Evolutionary conservation across 2,888 invertebrate species (phyloP), one percentile per base, ranked within the genome.

Genomic region (Tetragonula carbonaria): DNA sequence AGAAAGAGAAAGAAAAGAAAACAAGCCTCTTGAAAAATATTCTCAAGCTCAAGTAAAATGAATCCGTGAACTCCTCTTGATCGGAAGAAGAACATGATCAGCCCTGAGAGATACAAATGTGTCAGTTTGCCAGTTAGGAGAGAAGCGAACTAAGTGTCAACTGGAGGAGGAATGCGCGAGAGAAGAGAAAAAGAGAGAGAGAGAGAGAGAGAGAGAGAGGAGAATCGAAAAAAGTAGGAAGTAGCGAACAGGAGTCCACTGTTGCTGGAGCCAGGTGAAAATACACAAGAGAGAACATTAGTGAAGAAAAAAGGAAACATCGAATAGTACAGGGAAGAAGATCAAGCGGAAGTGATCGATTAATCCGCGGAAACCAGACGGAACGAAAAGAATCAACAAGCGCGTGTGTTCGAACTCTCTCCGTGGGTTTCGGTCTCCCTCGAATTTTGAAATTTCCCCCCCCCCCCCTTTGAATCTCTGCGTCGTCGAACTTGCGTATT

Each of bases 101-200:
- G 28, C 77, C 74, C 81, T 74, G 86, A 86, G 86, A 86, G 81
- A 85, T 76, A 70, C n/a, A 82, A 86, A 85, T 74, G 85, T 85
- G 85, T 81, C 86, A 71, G 79, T 85, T 74, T 71, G n/a, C 67
- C 70, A 70, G 63, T 72, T 63, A n/a, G 63, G n/a, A 59, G 33
- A 72, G 23, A 66, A 71, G 74, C 73, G 67, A 74, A 57, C 72
- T 67, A 80, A 59, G n/a, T 45, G 73, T 78, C n/a, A 57, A 73
- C 4, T 33, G 23, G 51, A 45, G 33, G 66, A 74, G 82, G 65
- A 84, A 84, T 78, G 74, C 84, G 83, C 68, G 50, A 59, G 59
- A 57, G 23, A 45, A 23, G 51, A 23, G 18, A 63, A 50, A 28
- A 21, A 50, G 1, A n/a, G n/a, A n/a, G n/a, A n/a, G n/a, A n/a